A percentile compares a stretch with the other conserved stretches of the same genome.
phyloP scores from a whole-genome alignment of 1,140 invertebrate species.

The Caenorhabditis remanei region DNA sequence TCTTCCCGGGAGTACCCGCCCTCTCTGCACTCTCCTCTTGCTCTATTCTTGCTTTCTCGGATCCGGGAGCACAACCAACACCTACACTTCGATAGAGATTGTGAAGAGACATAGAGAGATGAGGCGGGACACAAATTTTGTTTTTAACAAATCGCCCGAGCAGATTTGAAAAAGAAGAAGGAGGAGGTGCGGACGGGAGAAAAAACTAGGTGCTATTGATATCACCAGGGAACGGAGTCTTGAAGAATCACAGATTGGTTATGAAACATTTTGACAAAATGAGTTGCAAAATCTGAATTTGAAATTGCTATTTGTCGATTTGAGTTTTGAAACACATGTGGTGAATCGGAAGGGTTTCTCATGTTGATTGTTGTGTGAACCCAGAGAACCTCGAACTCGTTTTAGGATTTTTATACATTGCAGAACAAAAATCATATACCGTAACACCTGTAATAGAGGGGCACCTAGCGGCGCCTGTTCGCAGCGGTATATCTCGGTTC shows the following conservation, averaged over 20 bases:
- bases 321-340: too few relatives aligned
- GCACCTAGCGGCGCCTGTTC: too few relatives aligned
- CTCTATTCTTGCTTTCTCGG: not conserved
- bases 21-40: constrained; percentile 42
- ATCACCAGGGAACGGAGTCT: constrained; percentile 16
- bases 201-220: constrained; percentile 45
- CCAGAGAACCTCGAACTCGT: too few relatives aligned
- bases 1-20: constrained; percentile 37
- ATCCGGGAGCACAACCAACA: constrained; percentile 43
- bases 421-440: too few relatives aligned
- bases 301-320: too few relatives aligned
- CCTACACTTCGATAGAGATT: constrained; percentile 38
- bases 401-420: too few relatives aligned
- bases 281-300: not conserved
- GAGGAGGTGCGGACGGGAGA: not conserved
- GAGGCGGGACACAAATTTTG: constrained; percentile 41
- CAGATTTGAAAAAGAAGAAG: constrained; percentile 4
- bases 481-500: too few relatives aligned
- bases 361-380: too few relatives aligned
- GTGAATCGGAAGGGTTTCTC: too few relatives aligned
- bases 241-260: not conserved
- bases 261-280: not conserved
- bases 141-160: constrained; percentile 42
- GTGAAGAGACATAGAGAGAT: constrained; percentile 30
- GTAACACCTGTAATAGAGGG: too few relatives aligned